Evolutionary conservation across 1,140 invertebrate species (phyloP).

Genomic region (honey bee (Apis mellifera)): DNA sequence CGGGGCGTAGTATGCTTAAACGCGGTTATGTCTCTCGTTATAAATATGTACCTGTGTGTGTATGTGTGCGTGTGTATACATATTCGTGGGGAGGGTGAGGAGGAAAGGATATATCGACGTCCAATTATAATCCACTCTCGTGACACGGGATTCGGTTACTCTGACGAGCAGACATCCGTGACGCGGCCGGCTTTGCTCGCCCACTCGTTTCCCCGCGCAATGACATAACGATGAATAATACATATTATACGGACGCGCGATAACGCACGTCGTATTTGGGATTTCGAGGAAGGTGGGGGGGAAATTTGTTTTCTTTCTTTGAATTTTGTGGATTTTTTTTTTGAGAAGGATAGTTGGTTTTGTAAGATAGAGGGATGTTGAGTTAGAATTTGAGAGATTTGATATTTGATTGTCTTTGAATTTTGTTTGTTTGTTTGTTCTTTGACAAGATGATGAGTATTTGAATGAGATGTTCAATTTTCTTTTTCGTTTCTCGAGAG

Average conservation of each 20-base stretch:
- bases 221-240: conserved; percentile 62
- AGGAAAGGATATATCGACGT: conserved; percentile 65
- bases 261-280: conserved; percentile 49
- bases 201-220: conserved; percentile 34
- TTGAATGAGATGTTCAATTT: not conserved
- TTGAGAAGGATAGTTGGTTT: too few relatives aligned
- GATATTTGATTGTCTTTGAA: too few relatives aligned
- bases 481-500: conserved; percentile 31
- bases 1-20: conserved; percentile 49
- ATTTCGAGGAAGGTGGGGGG: not conserved
- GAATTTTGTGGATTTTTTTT: not conserved
- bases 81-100: conserved; percentile 8
- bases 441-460: too few relatives aligned
- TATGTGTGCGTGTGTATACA: conserved; percentile 1
- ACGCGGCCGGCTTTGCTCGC: conserved; percentile 40
- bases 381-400: too few relatives aligned
- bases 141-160: conserved; percentile 64
- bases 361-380: too few relatives aligned
- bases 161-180: conserved; percentile 55
- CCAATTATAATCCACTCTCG: conserved; percentile 68
- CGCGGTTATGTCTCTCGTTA: conserved; percentile 57
- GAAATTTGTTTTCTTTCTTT: not conserved
- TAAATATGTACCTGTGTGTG: conserved; percentile 68
- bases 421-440: too few relatives aligned
- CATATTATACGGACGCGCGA: conserved; percentile 49